These are phyloP conservation scores for Opisthocomus hoazin DNA, from an alignment of 2,113 vertebrate species.

Conservation along the genomic window DNA sequence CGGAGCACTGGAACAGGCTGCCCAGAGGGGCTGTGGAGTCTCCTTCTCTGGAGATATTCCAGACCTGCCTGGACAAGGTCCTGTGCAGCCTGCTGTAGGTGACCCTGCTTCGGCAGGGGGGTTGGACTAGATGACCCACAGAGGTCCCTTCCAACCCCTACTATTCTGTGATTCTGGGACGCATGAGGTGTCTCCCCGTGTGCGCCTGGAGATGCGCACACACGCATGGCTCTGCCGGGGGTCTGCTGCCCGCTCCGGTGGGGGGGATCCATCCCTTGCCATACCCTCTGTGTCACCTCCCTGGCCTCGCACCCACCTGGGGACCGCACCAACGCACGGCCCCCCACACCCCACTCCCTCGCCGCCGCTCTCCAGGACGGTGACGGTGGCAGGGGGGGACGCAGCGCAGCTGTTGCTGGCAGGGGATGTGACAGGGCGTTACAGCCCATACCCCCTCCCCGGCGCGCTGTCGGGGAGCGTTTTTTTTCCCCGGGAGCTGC, in stretches of 20 bases:
- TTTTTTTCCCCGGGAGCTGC: neutral
- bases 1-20: no score
- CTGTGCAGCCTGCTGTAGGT: no score
- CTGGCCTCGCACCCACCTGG: neutral
- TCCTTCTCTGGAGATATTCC: no score
- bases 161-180: no score
- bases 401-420: neutral
- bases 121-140: no score
- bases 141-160: no score
- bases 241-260: rapidly evolving
- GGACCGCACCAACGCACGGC: rapidly evolving
- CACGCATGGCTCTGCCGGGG: rapidly evolving
- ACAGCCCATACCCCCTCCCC: neutral
- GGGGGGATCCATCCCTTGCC: neutral
- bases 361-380: rapidly evolving
- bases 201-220: rapidly evolving
- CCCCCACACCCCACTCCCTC: neutral
- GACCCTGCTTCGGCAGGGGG: no score
- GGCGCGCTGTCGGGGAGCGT: neutral
- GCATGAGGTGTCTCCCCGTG: rapidly evolving
- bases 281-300: neutral
- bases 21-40: no score
- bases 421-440: conserved; percentile 7
- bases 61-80: no score
- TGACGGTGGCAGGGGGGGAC: neutral